Conservation (phyloP, 1,140 invertebrate species). For the Caenorhabditis remanei region DNA sequence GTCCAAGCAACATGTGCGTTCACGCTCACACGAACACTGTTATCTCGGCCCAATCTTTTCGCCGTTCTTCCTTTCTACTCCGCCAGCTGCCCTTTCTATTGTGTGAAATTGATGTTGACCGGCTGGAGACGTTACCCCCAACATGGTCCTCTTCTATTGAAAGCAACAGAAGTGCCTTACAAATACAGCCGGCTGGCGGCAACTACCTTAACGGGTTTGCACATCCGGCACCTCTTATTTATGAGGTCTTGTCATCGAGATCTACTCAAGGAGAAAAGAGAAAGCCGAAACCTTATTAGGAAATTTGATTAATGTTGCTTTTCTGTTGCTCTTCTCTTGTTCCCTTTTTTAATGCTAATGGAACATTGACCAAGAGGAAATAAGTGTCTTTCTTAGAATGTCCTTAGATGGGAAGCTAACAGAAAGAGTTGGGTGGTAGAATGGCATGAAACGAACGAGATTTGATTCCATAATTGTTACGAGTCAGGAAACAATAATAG, state of each 20-base stretch:
- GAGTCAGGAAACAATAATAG: neutral
- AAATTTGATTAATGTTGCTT: slow-evolving; percentile 41
- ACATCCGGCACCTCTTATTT: slow-evolving; percentile 51
- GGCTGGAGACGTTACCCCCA: neutral
- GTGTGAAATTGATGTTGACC: slow-evolving; percentile 55
- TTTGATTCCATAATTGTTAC: slow-evolving; percentile 32
- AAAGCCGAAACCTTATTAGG: slow-evolving; percentile 41
- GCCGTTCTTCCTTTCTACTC: neutral
- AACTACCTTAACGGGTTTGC: slow-evolving; percentile 47
- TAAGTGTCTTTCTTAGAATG: too few relatives aligned
- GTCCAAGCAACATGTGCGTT: slow-evolving; percentile 39
- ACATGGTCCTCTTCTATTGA: neutral
- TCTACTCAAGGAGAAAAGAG: neutral
- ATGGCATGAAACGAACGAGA: neutral
- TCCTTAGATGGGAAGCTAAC: too few relatives aligned
- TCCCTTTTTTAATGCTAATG: neutral
- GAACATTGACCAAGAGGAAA: neutral
- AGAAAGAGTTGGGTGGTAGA: neutral
- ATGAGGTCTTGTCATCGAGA: slow-evolving; percentile 12
- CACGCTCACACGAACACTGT: neutral
- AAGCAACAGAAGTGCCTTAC: slow-evolving; percentile 45
- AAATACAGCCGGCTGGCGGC: slow-evolving; percentile 54
- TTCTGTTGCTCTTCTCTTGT: neutral
- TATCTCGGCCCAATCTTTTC: slow-evolving; percentile 28
- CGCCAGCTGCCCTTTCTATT: slow-evolving; percentile 44